Evolutionary conservation across 2,113 vertebrate species (phyloP).

Genomic region (Ochotona princeps): DNA sequence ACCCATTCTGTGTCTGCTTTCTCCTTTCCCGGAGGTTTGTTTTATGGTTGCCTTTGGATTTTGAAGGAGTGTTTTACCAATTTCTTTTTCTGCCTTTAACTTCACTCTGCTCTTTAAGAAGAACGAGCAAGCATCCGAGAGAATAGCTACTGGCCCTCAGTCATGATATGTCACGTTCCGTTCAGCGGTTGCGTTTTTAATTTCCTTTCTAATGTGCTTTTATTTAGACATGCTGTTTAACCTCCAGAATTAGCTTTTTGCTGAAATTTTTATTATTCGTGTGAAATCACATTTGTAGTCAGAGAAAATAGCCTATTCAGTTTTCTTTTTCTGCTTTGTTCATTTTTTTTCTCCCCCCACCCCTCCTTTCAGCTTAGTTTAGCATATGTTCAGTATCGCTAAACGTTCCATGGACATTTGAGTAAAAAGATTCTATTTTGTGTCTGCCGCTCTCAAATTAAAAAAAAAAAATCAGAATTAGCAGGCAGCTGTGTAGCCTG

Average conservation of each 20-base stretch:
- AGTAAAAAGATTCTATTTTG: not conserved
- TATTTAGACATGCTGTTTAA: not conserved
- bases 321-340: not conserved
- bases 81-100: constrained; percentile 40
- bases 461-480: too few relatives aligned
- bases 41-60: constrained; percentile 44
- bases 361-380: not conserved
- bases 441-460: too few relatives aligned
- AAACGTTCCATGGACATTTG: not conserved
- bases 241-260: not conserved
- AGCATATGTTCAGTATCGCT: not conserved
- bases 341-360: not conserved
- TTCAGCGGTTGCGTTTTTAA: not conserved
- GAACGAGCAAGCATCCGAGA: not conserved
- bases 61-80: not conserved
- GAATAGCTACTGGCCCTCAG: not conserved
- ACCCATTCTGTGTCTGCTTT: not conserved
- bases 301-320: not conserved
- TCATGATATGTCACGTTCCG: not conserved
- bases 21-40: not conserved
- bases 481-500: too few relatives aligned
- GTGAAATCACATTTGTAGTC: not conserved
- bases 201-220: not conserved
- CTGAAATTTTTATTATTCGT: not conserved
- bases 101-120: not conserved